Evolutionary conservation across 1,140 invertebrate genomes (phyloP), one percentile per base, ranked within the genome.

Genomic region (Choristoneura fumiferana): DNA sequence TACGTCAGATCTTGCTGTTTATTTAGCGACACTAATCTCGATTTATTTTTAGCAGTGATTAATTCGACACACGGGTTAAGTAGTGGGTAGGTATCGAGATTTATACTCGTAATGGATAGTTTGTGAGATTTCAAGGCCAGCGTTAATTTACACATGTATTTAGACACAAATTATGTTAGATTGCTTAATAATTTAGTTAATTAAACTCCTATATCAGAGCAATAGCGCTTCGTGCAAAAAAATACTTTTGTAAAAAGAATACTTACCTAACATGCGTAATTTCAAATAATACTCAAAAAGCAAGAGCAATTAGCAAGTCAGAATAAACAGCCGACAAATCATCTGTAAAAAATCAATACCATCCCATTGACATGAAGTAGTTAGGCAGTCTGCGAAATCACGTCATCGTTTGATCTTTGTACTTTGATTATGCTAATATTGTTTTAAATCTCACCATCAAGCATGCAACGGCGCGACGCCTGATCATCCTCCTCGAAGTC

Each of bases 401-500:
- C 52, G 53, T 61, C 40, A 57, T 17, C 4, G 57, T 14, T 9
- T 39, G 55, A 60, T 69, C 62, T 68, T 65, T 57, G 53, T 61
- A 54, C 39, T 58, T 17, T 58, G 8, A 14, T 36, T 55, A 40
- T 59, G 14, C 13, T 37, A 56, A 56, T 63, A 37, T 39, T 33
- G 15, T 34, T 38, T 38, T 22, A 56, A 14, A 55, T 13, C 79
- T 81, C 55, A 88, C 85, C 85, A 53, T 88, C 85, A 12, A 88
- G 56, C 84, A 87, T 87, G 64, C 78, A 85, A n/a, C 85, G 74
- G 4, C 83, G 78, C 4, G 85, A 81, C 57, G 75, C 62, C 4
- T 67, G 49, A 43, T 76, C 80, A 40, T 85, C 81, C 13, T 86
- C 82, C 10, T 83, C 83, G 37, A 88, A 81, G 18, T 85, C 85